Base-by-base conservation (phyloP, 2,888 invertebrate genomes). In the Amphipyra tragopoginis region DNA sequence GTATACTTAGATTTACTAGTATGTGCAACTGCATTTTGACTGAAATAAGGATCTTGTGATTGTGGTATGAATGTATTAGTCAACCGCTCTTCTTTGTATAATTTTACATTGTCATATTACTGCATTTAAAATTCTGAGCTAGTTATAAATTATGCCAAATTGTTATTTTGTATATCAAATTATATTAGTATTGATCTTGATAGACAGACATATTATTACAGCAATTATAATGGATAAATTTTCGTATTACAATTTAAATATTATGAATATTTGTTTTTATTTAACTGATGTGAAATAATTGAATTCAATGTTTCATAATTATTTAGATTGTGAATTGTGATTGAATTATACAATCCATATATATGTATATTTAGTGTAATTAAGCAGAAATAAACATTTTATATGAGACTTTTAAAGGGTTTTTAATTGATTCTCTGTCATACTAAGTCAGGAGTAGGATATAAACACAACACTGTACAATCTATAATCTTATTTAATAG, bases 331-430 rank as follows among this genome's bases (percentile, higher is more conserved):
- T 88, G 85, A 89, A 85, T 82, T 89, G 85, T 86, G 86, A 89
- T 89, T 90, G 85, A 88, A 89, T 86, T 90, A 90, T 89, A 89
- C 88, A 90, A 90, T 91, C 88, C 87, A 86, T 90, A 82, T 90
- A 82, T 89, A 90, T 92, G 91, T 93, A 93, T 92, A 88, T 89
- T 88, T 88, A 88, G 86, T 88, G 82, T 91, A 90, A 89, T 88
- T 92, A 93, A 93, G 93, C 88, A 86, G 88, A 92, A 93, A 92
- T 93, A 94, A 94, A 94, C 93, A 92, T 94, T 94, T 94, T 94
- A 93, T 94, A 94, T 93, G 94, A 94, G 92, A 93, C 92, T 92
- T 93, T 91, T 77, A 88, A 82, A 83, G 56, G 78, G 62, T 79
- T 87, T 87, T 88, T 87, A 85, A 83, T 86, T 75, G 10, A 39